These are phyloP conservation scores for Danio albolineatus DNA, from an alignment of 2,797 vertebrate species.

Conservation along the genomic window DNA sequence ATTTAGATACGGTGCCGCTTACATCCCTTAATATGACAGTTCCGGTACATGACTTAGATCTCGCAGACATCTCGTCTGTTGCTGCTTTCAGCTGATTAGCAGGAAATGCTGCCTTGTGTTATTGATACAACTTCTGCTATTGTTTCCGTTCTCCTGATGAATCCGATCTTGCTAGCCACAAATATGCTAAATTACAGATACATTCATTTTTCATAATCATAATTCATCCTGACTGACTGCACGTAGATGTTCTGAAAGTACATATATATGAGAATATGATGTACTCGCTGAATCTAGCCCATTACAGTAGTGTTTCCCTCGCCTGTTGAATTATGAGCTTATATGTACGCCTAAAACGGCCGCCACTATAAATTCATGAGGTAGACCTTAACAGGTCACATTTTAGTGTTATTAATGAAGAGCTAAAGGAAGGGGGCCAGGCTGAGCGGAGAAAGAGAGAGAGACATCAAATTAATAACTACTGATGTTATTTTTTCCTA, in stretches of 20 bases:
- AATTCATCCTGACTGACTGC: slow-evolving; percentile 46
- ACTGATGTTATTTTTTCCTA: slow-evolving; percentile 52
- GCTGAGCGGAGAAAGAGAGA: slow-evolving; percentile 34
- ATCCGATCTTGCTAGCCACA: background rate
- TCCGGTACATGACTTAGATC: slow-evolving; percentile 20
- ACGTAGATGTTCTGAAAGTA: slow-evolving; percentile 7
- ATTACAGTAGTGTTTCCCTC: slow-evolving; percentile 28
- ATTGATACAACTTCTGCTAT: slow-evolving; percentile 50
- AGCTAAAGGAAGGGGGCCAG: slow-evolving; percentile 54
- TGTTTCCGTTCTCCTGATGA: slow-evolving; percentile 11
- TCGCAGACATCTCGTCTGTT: slow-evolving; percentile 15
- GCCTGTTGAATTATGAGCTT: slow-evolving; percentile 67
- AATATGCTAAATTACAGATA: slow-evolving; percentile 24
- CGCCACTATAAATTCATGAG: slow-evolving; percentile 64
- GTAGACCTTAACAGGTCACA: slow-evolving; percentile 58
- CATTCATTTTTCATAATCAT: slow-evolving; percentile 22
- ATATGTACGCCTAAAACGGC: slow-evolving; percentile 60
- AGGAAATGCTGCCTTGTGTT: background rate
- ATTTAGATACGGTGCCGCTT: slow-evolving; percentile 49
- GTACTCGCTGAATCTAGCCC: slow-evolving; percentile 41
- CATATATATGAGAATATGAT: slow-evolving; percentile 22
- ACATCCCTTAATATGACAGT: slow-evolving; percentile 55
- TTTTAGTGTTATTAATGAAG: slow-evolving; percentile 69
- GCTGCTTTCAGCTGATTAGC: slow-evolving; percentile 34
- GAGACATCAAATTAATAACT: slow-evolving; percentile 72